Percentiles rank a stretch among this genome's conserved stretches.
Evolutionary conservation across 2,113 vertebrate genomes (phyloP).

Genomic region (Stomatorhinus ivindoensis): DNA sequence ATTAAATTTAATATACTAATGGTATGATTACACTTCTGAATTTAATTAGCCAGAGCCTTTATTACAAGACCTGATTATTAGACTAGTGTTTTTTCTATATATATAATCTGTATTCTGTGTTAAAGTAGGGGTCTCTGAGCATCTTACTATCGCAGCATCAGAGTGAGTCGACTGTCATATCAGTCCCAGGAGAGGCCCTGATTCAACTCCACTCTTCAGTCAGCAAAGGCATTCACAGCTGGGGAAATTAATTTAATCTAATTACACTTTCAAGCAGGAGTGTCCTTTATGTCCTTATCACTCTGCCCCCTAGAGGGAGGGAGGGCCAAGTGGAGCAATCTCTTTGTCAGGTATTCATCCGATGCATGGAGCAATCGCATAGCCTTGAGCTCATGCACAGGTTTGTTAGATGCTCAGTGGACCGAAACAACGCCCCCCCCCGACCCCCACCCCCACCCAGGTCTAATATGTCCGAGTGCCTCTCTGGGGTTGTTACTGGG

Average conservation of each 20-base stretch:
- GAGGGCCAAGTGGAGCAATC: background rate
- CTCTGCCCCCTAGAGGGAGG: constrained; percentile 2
- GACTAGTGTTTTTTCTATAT: background rate
- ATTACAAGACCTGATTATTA: background rate
- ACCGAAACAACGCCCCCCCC: background rate
- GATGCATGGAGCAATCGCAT: background rate
- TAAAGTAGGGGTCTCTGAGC: background rate
- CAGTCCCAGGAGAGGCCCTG: constrained; percentile 35
- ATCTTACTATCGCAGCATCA: background rate
- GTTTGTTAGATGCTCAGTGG: background rate
- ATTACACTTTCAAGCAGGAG: background rate
- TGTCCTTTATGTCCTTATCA: background rate
- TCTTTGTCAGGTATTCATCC: background rate
- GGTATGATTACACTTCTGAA: background rate
- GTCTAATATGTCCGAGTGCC: background rate
- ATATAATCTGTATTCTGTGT: background rate
- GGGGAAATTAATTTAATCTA: constrained; percentile 40
- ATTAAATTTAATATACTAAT: background rate
- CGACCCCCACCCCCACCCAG: background rate
- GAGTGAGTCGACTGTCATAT: background rate
- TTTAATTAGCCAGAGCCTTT: background rate
- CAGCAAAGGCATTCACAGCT: constrained; percentile 35
- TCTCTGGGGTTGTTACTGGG: background rate
- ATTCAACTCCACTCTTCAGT: constrained; percentile 40
- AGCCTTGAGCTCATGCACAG: background rate